These are phyloP conservation scores for Zootoca vivipara DNA, from an alignment of 2,113 vertebrate species.

Conservation along the genomic window DNA sequence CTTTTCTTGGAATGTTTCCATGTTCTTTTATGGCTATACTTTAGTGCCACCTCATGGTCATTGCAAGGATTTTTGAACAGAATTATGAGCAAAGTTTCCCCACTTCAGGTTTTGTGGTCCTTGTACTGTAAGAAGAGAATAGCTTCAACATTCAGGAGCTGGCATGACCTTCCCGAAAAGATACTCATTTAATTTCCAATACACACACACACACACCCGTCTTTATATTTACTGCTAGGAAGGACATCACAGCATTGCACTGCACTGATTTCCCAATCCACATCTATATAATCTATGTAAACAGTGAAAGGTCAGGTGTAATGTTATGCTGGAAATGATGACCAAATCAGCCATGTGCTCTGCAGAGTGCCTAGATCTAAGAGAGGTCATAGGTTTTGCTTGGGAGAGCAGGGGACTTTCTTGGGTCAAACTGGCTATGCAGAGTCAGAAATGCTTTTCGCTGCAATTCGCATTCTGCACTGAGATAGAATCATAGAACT, in stretches of 20 bases:
- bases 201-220: no score
- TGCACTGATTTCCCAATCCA: background rate
- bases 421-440: no score
- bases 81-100: background rate
- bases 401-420: background rate
- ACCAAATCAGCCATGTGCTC: background rate
- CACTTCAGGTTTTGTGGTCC: background rate
- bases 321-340: background rate
- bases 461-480: background rate
- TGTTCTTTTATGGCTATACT: constrained; percentile 40
- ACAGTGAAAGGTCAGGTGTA: background rate
- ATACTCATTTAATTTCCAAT: background rate
- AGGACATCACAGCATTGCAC: background rate
- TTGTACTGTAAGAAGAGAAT: background rate
- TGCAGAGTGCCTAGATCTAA: background rate
- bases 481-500: background rate
- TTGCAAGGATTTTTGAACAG: background rate
- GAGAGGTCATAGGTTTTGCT: background rate
- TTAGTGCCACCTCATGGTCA: constrained; percentile 67
- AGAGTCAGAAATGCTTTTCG: background rate
- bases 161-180: background rate
- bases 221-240: background rate
- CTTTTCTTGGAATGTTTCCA: background rate
- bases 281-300: background rate
- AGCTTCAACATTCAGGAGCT: background rate